A percentile compares a stretch with the other conserved stretches of the same genome.
phyloP scores from a whole-genome alignment of 2,113 vertebrate species.

The Hydropotes inermis region DNA sequence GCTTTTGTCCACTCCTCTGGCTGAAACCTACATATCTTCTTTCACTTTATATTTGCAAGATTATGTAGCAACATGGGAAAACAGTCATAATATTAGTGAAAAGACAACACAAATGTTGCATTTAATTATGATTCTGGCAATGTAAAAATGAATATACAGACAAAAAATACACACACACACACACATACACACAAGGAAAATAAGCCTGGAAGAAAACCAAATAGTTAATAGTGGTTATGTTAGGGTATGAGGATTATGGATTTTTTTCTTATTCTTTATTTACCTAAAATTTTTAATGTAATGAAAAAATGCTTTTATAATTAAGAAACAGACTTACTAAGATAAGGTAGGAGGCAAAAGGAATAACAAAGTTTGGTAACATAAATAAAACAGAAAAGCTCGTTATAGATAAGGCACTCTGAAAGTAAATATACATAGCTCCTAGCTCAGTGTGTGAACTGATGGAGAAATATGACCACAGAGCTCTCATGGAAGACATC shows the following conservation, averaged over 20 bases:
- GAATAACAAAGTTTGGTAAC: background rate
- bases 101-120: background rate
- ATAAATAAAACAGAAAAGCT: conserved; percentile 9
- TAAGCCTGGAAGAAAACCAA: background rate
- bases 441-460: background rate
- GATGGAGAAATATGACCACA: background rate
- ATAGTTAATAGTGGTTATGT: background rate
- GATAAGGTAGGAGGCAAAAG: background rate
- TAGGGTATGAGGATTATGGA: background rate
- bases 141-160: background rate
- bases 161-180: background rate
- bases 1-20: background rate
- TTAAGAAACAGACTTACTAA: background rate
- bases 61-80: background rate
- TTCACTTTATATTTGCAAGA: conserved; percentile 2
- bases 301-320: conserved; percentile 12
- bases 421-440: background rate
- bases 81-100: background rate
- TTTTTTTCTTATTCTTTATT: background rate
- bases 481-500: background rate
- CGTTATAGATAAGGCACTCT: background rate
- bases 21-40: background rate
- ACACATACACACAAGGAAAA: background rate
- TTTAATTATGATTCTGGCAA: background rate
- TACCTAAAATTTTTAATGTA: background rate